Base-by-base conservation (phyloP, 2,797 vertebrate genomes). In the Pogoniulus pusillus region DNA sequence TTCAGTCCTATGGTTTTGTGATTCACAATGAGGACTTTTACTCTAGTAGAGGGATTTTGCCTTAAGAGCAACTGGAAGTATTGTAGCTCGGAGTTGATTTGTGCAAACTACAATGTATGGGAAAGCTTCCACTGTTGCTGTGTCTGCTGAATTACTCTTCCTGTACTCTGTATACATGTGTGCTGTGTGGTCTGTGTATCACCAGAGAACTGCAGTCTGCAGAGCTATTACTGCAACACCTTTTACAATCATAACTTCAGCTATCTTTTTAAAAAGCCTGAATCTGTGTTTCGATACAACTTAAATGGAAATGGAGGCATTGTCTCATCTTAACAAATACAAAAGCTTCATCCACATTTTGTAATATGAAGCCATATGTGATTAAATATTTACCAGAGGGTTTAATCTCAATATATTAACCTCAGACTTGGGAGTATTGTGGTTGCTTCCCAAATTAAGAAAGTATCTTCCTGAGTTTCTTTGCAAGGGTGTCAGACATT, bases 321-420 rank as follows among this genome's bases (percentile, higher is more conserved):
- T 62, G 94, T 90, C 59, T 92, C 23, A 3, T 55, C 15, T 37
- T 90, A 59, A 71, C 73, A 51, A 12, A 54, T 76, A 69, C 43
- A 71, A 86, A 86, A 89, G 54, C 23, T 55, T 81, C 83, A 79
- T 92, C 68, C 51, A n/a, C 43, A 35, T 88, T 94, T 82, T 93
- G 18, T 64, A 63, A n/a, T 60, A 6, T 47, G 85, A 71, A 95
- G 11, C 20, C 10, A 26, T 87, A 41, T 54, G 4, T 70, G 49
- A 65, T 81, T 37, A 54, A 37, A 91, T 82, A 60, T 93, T 94
- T 92, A n/a, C 32, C 82, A 68, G 77, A 88, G 58, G 19, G 59
- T 91, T 78, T 78, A 55, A n/a, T 92, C 34, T 89, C 54, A 74
- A 20, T 82, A 22, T 82, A 89, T 91, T 88, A 89, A n/a, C 81